Evolutionary conservation across 2,797 vertebrate species (phyloP).

Genomic region (Pangasius mekongensis): DNA sequence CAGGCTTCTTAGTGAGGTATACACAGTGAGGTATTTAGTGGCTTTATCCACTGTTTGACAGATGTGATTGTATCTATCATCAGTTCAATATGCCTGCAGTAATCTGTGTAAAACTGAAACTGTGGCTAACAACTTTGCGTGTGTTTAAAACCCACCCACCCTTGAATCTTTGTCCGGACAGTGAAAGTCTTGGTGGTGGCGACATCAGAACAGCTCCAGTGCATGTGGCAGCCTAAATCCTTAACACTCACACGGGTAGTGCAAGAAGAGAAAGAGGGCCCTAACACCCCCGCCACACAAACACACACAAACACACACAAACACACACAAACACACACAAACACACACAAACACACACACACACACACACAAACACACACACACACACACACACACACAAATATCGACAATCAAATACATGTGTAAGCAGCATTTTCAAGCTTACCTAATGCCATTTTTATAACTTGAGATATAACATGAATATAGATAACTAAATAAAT

Average conservation of each 20-base stretch:
- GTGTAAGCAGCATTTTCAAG: neutral
- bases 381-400: neutral
- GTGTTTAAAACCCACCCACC: conserved; percentile 29
- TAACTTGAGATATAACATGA: neutral
- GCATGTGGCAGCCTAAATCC: conserved; percentile 73
- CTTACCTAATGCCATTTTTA: neutral
- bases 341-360: neutral
- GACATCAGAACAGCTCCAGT: conserved; percentile 72
- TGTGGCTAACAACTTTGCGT: neutral
- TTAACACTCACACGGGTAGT: conserved; percentile 64
- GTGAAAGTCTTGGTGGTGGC: conserved; percentile 67
- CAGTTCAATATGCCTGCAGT: neutral
- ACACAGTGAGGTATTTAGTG: too few relatives aligned
- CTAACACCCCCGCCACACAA: conserved; percentile 19
- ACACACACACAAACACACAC: neutral
- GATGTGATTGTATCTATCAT: neutral
- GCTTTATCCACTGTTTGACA: neutral
- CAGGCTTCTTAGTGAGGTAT: too few relatives aligned
- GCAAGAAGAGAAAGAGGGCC: conserved; percentile 63
- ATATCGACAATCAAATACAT: neutral
- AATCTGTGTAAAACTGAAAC: neutral
- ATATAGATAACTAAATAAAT: neutral
- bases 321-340: neutral
- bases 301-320: neutral
- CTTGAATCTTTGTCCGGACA: conserved; percentile 63